These are phyloP conservation scores for Coccyzus lansbergi DNA, from an alignment of 2,797 vertebrate genomes.

Conservation along the genomic window DNA sequence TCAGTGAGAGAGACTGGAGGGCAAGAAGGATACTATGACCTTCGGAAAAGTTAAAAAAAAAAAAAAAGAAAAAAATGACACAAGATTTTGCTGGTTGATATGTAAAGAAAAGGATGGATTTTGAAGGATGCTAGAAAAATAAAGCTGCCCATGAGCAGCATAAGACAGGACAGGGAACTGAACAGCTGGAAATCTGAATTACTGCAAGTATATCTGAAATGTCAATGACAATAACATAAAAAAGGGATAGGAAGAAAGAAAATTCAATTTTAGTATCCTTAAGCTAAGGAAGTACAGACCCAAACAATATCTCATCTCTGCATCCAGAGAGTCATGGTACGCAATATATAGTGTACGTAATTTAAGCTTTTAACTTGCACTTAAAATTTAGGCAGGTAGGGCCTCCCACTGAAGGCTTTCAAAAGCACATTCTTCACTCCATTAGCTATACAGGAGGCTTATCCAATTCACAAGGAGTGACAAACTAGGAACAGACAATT, in stretches of 20 bases:
- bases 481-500: not conserved
- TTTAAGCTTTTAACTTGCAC: not conserved
- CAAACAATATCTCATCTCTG: not conserved
- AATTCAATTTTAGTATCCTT: not conserved
- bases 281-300: not conserved
- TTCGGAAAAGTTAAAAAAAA: not conserved
- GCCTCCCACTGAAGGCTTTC: not conserved
- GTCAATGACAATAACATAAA: not conserved
- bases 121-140: not conserved
- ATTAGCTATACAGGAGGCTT: not conserved
- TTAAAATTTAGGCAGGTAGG: not conserved
- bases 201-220: constrained; percentile 11
- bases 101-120: not conserved
- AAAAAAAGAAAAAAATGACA: accelerated
- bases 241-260: not conserved
- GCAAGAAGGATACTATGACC: not conserved
- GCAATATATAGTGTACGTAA: not conserved
- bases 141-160: not conserved
- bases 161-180: not conserved
- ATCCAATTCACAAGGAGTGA: not conserved
- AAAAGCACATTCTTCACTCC: not conserved
- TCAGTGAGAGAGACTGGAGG: not conserved
- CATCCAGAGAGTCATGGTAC: accelerated
- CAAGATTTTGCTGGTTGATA: not conserved
- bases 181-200: not conserved